Conservation (phyloP, 2,888 invertebrate genomes). For the Tinea trinotella region DNA sequence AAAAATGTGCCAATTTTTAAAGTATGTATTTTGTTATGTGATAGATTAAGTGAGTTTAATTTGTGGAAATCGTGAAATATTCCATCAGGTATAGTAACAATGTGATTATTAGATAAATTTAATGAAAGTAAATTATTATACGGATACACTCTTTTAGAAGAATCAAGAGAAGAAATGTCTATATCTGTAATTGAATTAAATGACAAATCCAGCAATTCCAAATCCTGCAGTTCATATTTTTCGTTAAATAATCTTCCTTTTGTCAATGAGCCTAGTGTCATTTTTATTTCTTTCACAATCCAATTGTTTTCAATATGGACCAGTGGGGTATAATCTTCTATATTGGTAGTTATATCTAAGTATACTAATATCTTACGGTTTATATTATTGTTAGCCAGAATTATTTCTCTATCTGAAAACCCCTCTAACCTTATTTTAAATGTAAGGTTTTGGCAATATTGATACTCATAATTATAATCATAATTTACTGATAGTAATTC, state of each 20-base stretch:
- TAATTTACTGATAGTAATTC: too few relatives aligned
- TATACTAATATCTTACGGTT: too few relatives aligned
- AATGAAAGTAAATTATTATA: constrained; percentile 32
- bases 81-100: constrained; percentile 33
- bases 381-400: too few relatives aligned
- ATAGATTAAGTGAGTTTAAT: constrained; percentile 38
- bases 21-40: constrained; percentile 36
- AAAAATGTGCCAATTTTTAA: constrained; percentile 38
- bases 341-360: too few relatives aligned
- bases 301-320: too few relatives aligned
- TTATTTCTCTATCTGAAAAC: too few relatives aligned
- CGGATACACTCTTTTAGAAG: too few relatives aligned
- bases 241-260: constrained; percentile 34
- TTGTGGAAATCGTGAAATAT: constrained; percentile 34
- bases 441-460: too few relatives aligned
- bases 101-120: constrained; percentile 40
- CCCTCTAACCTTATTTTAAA: too few relatives aligned
- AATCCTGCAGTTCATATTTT: constrained; percentile 24
- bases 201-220: constrained; percentile 40
- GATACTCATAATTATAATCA: too few relatives aligned
- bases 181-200: constrained; percentile 35
- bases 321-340: too few relatives aligned
- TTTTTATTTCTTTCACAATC: background rate
- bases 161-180: too few relatives aligned
- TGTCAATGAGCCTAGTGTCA: background rate